phyloP scores from a whole-genome alignment of 1,140 invertebrate species.

The Cataglyphis hispanica region DNA sequence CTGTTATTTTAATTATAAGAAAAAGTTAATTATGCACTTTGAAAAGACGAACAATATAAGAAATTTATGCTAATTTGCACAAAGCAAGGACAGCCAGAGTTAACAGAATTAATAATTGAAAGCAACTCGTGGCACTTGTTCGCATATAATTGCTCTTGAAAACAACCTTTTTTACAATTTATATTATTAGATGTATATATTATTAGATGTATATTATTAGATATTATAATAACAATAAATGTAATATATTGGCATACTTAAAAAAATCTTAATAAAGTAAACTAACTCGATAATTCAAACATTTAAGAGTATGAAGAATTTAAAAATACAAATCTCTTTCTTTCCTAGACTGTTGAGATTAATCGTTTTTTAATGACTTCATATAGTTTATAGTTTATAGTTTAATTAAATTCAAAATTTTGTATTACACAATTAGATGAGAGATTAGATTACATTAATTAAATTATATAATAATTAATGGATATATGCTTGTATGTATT shows the following conservation, averaged over 20 bases:
- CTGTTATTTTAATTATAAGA: neutral
- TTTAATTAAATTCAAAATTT: neutral
- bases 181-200: too few species aligned
- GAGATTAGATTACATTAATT: neutral
- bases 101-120: slow-evolving; percentile 14
- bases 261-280: neutral
- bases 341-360: neutral
- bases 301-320: slow-evolving; percentile 1
- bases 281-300: neutral
- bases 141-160: neutral
- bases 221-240: neutral
- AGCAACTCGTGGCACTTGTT: neutral
- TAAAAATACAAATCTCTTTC: neutral
- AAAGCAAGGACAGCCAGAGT: neutral
- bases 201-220: neutral
- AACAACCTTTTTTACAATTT: neutral
- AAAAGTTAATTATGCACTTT: slow-evolving; percentile 42
- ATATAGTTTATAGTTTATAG: neutral
- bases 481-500: neutral
- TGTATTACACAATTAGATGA: neutral
- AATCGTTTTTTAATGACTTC: neutral
- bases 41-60: neutral
- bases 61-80: slow-evolving; percentile 18
- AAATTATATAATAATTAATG: slow-evolving; percentile 13
- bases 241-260: neutral